These are phyloP conservation scores for Linnaemya tessellans DNA, from an alignment of 2,888 invertebrate genomes.

Conservation along the genomic window DNA sequence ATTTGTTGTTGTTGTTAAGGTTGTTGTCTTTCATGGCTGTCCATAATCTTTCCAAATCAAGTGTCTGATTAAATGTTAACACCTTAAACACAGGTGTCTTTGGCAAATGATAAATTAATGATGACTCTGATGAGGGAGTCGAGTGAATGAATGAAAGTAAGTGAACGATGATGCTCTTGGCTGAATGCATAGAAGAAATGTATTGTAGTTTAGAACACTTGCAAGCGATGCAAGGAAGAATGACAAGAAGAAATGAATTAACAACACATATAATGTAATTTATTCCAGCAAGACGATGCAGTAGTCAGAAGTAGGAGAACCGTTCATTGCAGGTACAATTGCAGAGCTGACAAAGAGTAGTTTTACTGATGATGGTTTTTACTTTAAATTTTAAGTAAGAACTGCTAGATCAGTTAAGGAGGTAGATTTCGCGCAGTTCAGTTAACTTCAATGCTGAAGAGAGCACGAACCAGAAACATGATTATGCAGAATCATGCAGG, in stretches of 20 bases:
- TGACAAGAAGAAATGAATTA: not conserved
- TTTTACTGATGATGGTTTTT: not conserved
- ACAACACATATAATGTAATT: conserved; percentile 11
- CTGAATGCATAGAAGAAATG: conserved; percentile 9
- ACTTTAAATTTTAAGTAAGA: too few species aligned
- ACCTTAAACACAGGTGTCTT: conserved; percentile 64
- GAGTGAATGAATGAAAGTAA: not conserved
- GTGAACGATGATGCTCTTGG: not conserved
- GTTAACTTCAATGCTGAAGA: too few species aligned
- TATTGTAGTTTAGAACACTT: conserved; percentile 9
- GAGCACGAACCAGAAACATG: too few species aligned
- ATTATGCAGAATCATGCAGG: too few species aligned
- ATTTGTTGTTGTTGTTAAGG: conserved; percentile 4
- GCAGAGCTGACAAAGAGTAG: conserved; percentile 12
- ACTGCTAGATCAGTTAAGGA: not conserved
- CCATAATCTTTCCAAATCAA: conserved; percentile 70
- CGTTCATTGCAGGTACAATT: not conserved
- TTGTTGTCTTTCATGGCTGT: conserved; percentile 48
- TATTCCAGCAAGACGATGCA: conserved; percentile 19
- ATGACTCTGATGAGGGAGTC: conserved; percentile 54
- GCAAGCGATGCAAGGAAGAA: conserved; percentile 1
- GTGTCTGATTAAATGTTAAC: conserved; percentile 72
- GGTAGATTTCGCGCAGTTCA: too few species aligned
- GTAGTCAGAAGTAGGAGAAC: not conserved
- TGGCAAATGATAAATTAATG: conserved; percentile 72